These are phyloP conservation scores for Podarcis raffonei DNA, from an alignment of 2,113 vertebrate species.

Conservation along the genomic window DNA sequence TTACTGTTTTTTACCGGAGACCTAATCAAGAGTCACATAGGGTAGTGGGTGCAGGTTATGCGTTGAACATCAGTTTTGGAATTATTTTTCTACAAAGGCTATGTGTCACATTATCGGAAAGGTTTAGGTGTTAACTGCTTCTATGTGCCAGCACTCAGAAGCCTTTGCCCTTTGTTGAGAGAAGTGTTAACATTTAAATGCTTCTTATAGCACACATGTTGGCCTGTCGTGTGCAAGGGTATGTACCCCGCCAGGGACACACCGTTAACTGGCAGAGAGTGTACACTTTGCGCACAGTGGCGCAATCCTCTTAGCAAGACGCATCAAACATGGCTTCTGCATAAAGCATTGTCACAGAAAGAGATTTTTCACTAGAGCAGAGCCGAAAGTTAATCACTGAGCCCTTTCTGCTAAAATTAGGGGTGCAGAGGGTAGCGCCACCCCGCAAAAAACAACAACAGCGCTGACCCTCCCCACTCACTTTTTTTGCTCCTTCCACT, in stretches of 20 bases:
- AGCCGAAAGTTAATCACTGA: neutral
- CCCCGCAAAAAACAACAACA: neutral
- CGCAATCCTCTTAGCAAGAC: too few relatives aligned
- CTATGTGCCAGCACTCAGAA: neutral
- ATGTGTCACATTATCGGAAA: constrained; percentile 46
- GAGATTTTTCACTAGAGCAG: neutral
- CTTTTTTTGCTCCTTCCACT: neutral
- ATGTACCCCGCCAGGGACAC: neutral
- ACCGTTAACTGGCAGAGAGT: neutral
- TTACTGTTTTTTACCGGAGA: constrained; percentile 60
- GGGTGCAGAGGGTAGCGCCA: neutral
- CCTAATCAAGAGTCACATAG: constrained; percentile 63
- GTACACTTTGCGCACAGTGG: neutral
- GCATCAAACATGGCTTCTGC: constrained; percentile 13
- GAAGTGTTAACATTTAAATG: neutral
- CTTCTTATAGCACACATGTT: neutral
- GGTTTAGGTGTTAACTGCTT: neutral
- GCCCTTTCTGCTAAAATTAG: neutral
- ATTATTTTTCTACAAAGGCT: constrained; percentile 56
- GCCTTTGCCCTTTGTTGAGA: neutral
- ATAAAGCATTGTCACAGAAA: neutral
- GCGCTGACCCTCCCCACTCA: neutral
- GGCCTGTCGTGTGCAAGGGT: neutral
- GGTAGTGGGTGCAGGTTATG: constrained; percentile 75
- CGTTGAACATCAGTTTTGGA: constrained; percentile 52